A percentile compares a stretch with the other conserved stretches of the same genome.
Conservation (phyloP, 2,113 vertebrate species). For the Tragulus kanchil region DNA sequence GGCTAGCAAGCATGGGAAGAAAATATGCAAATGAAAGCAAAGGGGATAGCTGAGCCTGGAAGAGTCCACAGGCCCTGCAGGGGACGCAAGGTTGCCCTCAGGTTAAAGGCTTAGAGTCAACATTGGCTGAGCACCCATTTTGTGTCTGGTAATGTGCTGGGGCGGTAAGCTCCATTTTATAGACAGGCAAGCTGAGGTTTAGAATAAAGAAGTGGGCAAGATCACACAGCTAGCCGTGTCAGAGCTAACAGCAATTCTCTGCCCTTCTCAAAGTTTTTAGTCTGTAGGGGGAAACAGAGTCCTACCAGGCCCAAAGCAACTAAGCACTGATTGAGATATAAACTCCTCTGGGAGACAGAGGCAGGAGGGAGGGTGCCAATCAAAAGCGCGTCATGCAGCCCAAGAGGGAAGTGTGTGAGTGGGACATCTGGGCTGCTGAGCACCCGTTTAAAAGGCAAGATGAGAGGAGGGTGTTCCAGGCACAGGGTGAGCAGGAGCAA, state of each 20-base stretch:
- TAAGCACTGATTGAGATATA: not conserved
- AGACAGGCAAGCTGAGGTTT: not conserved
- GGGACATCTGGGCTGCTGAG: not conserved
- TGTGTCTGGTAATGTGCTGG: not conserved
- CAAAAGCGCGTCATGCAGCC: not conserved
- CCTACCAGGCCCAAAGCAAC: not conserved
- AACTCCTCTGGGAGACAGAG: not conserved
- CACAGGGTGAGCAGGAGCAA: no score
- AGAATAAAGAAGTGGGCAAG: not conserved
- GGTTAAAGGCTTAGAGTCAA: not conserved
- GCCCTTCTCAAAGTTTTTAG: not conserved
- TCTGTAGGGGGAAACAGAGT: not conserved
- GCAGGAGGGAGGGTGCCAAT: not conserved
- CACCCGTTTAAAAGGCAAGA: not conserved
- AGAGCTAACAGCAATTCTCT: not conserved
- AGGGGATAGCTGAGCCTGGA: not conserved
- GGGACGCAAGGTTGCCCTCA: rapidly evolving
- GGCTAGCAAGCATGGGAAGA: not conserved
- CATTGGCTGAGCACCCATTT: not conserved
- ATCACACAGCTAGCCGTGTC: not conserved
- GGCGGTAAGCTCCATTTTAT: not conserved
- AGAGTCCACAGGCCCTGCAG: not conserved
- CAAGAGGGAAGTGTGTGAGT: not conserved
- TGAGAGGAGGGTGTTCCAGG: no score
- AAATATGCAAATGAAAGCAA: not conserved